Conservation (phyloP, 1,140 invertebrate genomes). For the Aphaenogaster floridana region DNA sequence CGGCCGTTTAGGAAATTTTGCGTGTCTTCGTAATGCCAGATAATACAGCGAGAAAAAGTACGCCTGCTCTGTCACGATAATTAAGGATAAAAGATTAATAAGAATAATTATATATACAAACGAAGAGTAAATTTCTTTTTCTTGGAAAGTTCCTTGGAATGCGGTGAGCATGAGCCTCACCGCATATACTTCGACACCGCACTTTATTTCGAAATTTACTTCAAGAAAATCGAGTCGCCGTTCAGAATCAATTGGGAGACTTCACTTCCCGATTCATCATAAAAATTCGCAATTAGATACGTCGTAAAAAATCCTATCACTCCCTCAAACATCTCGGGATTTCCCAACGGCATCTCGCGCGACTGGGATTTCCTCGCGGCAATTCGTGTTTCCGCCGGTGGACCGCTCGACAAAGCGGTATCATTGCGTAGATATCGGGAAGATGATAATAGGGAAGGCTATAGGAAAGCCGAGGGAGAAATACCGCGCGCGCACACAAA, state of each 20-base stretch:
- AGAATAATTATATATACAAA: not conserved
- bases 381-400: slow-evolving; percentile 28
- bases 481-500: not conserved
- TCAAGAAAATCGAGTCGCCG: not conserved
- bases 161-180: not conserved
- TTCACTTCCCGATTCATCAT: not conserved
- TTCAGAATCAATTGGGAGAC: not conserved
- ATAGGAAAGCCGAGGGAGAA: slow-evolving; percentile 3
- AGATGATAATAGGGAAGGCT: slow-evolving; percentile 51
- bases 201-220: not conserved
- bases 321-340: not conserved
- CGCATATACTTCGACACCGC: too few relatives aligned
- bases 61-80: not conserved
- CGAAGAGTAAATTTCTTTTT: not conserved
- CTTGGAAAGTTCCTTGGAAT: not conserved
- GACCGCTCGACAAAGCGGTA: slow-evolving; percentile 5
- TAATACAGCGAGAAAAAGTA: not conserved
- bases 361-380: slow-evolving; percentile 13
- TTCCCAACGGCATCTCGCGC: not conserved
- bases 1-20: slow-evolving; percentile 23
- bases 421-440: slow-evolving; percentile 18
- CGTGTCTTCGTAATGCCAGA: not conserved
- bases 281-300: not conserved
- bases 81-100: not conserved
- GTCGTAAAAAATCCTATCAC: slow-evolving; percentile 2